Evolutionary conservation across 2,113 vertebrate species (phyloP), one percentile per base, ranked within the genome.

Genomic region (Eonycteris spelaea): DNA sequence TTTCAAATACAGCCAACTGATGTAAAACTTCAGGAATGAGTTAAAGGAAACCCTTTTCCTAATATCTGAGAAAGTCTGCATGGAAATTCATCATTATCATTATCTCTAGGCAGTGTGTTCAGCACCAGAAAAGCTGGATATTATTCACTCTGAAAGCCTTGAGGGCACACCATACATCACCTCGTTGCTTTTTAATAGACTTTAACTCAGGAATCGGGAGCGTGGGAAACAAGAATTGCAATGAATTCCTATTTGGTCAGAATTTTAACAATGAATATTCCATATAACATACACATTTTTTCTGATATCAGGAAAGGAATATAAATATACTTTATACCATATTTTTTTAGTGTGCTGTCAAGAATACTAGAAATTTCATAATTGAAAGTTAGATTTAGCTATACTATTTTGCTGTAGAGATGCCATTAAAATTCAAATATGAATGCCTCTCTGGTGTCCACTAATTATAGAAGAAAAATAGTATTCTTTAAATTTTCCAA

Each of bases 131-230:
- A 97, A 97, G 87, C 91, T 96, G 83, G 61, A 15, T 97, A 98
- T 98, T 98, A 97, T 92, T 99, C 98, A 98, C 86, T 95, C 55
- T 97, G 98, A 98, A 98, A 97, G 95, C 96, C 96, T 70, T 61
- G 91, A 61, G 78, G 92, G 71, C 97, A 91, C 87, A 59, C 96
- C 93, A 97, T 98, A 96, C 61, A 98, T 98, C 97, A 98, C 65
- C 53, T 85, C 83, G 61, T 48, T 98, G 35, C 85, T 95, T 98
- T 97, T 96, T 98, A 98, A 98, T 63, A 97, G 95, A 89, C 92
- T 98, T 96, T 93, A 96, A 97, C 97, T 63, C 28, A 94, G 73
- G 73, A 94, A 74, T 63, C 9, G 11, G 26, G 38, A 8, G 1
- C 86, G 33, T 18, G 28, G 7, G 55, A 63, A 84, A 55, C 8